A percentile compares a stretch with the other conserved stretches of the same genome.
Evolutionary conservation across 2,797 vertebrate genomes (phyloP).

Genomic region (Staurois parvus): DNA sequence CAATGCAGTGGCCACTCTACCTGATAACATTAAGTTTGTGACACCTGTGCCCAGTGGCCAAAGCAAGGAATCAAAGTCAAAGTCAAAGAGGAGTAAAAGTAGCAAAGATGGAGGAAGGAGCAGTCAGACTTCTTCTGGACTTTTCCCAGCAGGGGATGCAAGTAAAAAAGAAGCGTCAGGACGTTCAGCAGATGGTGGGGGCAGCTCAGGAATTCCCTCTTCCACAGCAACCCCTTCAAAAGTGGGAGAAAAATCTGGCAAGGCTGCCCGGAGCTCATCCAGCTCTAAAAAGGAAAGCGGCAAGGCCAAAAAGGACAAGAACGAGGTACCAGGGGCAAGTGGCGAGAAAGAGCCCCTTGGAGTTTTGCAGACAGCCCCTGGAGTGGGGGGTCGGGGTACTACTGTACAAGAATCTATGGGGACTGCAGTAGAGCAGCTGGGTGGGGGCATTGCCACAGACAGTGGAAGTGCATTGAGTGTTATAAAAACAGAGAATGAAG

Average conservation of each 20-base stretch:
- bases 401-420: slow-evolving; percentile 86
- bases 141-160: slow-evolving; percentile 83
- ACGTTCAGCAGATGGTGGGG: slow-evolving; percentile 85
- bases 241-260: slow-evolving; percentile 90
- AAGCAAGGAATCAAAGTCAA: slow-evolving; percentile 98
- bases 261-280: slow-evolving; percentile 87
- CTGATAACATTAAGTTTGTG: slow-evolving; percentile 98
- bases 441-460: slow-evolving; percentile 94
- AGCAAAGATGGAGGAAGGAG: slow-evolving; percentile 96
- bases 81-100: slow-evolving; percentile 98
- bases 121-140: slow-evolving; percentile 73
- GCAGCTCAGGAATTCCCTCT: slow-evolving; percentile 76
- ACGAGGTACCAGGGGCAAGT: slow-evolving; percentile 81
- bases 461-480: slow-evolving; percentile 91
- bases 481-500: slow-evolving; percentile 92
- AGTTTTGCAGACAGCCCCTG: slow-evolving; percentile 84
- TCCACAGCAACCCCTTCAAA: slow-evolving; percentile 70
- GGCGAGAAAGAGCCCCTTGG: slow-evolving; percentile 87
- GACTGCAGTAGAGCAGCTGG: slow-evolving; percentile 88
- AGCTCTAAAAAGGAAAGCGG: slow-evolving; percentile 92
- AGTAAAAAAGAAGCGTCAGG: slow-evolving; percentile 92
- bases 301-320: slow-evolving; percentile 95
- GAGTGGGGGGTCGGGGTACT: slow-evolving; percentile 86
- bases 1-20: slow-evolving; percentile 93
- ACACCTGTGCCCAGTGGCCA: slow-evolving; percentile 96